Base-by-base conservation (phyloP, 2,113 vertebrate genomes). In the Puntigrus tetrazona region DNA sequence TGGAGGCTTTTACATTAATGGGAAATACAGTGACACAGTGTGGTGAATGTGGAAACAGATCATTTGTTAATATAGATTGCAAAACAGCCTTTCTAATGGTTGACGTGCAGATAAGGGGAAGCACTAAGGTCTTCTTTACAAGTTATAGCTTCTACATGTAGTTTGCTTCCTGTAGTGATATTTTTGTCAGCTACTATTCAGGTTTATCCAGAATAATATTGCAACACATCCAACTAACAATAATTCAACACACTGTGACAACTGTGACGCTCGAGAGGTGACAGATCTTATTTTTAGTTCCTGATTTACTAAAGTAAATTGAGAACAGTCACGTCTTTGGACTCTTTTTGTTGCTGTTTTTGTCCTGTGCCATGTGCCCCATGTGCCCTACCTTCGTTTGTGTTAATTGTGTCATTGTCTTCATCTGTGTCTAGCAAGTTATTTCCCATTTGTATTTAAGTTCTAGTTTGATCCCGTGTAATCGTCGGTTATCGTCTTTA, bases 1-100 rank as follows among this genome's bases (percentile, higher is more conserved):
- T 45, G 5, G 9, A 80, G 10, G 59, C 78, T 65, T 67, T 80
- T 80, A 80, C 43, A 67, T 34, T n/a, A 45, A 67, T 50, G 38
- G 9, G 38, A 63, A 65, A 63, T 45, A 27, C 7, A 43, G 29
- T 45, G 38, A 63, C 5, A 14, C 9, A 3, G 38, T 22, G 20
- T n/a, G 29, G 9, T 78, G 20, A 77, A 43, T 18, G 47, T 47
- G 25, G 31, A 80, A 80, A 65, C 14, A 43, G 2, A 78, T 29
- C 7, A 78, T 25, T 27, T 61, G 55, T 43, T 61, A 3, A 34
- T 38, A 38, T 61, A 4, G n/a, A 78, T 27, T 20, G n/a, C 55
- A 78, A 78, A 78, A 76, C 47, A 31, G 10, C 47, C 25, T 59
- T 20, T 14, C 47, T 14, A n/a, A 36, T 55, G 29, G 4, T 38